A percentile compares a stretch with the other conserved stretches of the same genome.
Conservation (phyloP, 2,797 vertebrate genomes). For the Urocyon cinereoargenteus region DNA sequence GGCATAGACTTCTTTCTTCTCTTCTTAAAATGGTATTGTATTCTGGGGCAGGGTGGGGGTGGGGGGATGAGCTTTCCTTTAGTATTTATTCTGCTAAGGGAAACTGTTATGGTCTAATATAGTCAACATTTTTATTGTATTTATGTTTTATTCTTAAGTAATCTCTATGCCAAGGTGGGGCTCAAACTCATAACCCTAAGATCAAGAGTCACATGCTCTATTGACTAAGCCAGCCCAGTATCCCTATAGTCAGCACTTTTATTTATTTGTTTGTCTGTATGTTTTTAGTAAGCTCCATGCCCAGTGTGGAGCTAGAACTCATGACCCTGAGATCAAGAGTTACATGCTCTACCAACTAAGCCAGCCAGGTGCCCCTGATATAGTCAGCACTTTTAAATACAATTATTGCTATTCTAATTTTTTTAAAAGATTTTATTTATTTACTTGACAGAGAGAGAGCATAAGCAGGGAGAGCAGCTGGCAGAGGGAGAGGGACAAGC, state of each 20-base stretch:
- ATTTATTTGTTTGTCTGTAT: not conserved
- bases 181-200: not conserved
- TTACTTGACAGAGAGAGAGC: too few relatives aligned
- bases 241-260: not conserved
- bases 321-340: not conserved
- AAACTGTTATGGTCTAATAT: not conserved
- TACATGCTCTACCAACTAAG: not conserved
- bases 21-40: conserved; percentile 31
- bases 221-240: not conserved
- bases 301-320: not conserved
- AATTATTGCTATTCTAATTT: not conserved
- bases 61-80: not conserved
- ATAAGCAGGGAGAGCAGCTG: too few relatives aligned
- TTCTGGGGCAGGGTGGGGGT: not conserved
- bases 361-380: not conserved
- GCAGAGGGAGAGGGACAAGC: too few relatives aligned
- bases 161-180: not conserved
- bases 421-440: not conserved
- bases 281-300: not conserved
- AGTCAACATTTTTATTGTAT: not conserved
- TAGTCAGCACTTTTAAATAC: not conserved
- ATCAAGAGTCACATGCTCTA: not conserved
- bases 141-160: not conserved
- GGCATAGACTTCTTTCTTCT: not conserved
- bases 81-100: not conserved